Evolutionary conservation across 2,113 vertebrate genomes (phyloP), one percentile per base, ranked within the genome.

Genomic region (Theristicus caerulescens): DNA sequence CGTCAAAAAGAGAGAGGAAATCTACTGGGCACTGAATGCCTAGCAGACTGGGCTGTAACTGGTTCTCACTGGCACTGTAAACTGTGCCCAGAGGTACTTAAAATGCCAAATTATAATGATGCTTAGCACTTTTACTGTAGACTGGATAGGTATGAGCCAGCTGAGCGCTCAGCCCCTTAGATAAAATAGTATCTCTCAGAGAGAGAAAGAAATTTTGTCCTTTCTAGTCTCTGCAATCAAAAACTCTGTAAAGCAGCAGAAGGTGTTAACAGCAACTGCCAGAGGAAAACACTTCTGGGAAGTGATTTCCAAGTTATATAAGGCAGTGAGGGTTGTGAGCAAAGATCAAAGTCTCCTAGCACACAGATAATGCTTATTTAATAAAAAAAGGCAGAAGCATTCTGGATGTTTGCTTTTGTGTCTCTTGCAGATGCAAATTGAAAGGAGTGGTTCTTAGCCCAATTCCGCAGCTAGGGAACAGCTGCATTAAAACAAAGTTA

Each of bases 281-380:
- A 92, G 36, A 61, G 65, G 40, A 95, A 91, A 79, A 79, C 36
- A 44, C 22, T 92, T 88, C 59, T 81, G 76, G 72, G 61, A 96
- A 94, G 88, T 72, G 82, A 93, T 84, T 96, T 93, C 76, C 0
- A 2, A 93, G 61, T 91, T 93, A 89, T 17, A 10, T 54, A 91
- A 94, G 47, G 77, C 52, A 96, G 62, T 0, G 4, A 91, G 42
- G 54, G 71, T 10, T 94, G 62, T 2, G 6, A 85, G 77, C 80
- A 88, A 40, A 91, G 94, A 94, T 88, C 80, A 84, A 88, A 95
- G 92, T 82, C 86, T 91, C 70, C 77, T 49, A 61, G 83, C 49
- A 69, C 47, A 36, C 62, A 72, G 81, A 54, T 94, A 94, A 95
- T 46, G 70, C 73, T 79, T 70, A 84, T 64, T 94, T 85, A 93